Conservation (phyloP, 1,140 invertebrate species). For the Dendrolimus kikuchii region DNA sequence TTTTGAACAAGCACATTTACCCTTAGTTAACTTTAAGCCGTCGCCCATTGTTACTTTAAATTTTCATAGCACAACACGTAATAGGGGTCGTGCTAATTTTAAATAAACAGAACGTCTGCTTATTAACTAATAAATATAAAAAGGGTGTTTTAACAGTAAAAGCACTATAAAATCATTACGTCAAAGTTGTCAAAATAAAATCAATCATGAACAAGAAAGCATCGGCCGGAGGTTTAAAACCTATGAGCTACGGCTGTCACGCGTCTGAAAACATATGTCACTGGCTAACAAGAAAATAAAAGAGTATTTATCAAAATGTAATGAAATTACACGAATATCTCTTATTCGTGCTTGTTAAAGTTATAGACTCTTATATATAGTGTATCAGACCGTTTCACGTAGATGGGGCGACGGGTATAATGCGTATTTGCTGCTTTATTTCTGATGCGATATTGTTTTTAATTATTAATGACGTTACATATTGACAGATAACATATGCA, state of each 20-base stretch:
- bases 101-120: slow-evolving; percentile 31
- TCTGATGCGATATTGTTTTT: no score
- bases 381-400: no score
- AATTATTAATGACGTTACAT: no score
- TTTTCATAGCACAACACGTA: slow-evolving; percentile 47
- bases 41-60: slow-evolving; percentile 59
- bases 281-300: not conserved
- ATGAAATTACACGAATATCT: no score
- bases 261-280: no score
- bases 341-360: no score
- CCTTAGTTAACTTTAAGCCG: slow-evolving; percentile 47
- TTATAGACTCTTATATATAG: no score
- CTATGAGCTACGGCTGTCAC: not conserved
- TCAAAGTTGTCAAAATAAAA: slow-evolving; percentile 55
- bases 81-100: slow-evolving; percentile 36
- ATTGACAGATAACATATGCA: no score
- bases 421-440: no score
- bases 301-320: not conserved
- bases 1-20: slow-evolving; percentile 16
- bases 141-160: slow-evolving; percentile 44
- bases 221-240: slow-evolving; percentile 31
- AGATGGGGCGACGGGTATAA: no score
- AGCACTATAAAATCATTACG: slow-evolving; percentile 61
- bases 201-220: slow-evolving; percentile 37
- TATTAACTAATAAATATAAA: slow-evolving; percentile 46